These are phyloP conservation scores for Pantala flavescens DNA, from an alignment of 1,140 invertebrate genomes.

Conservation along the genomic window DNA sequence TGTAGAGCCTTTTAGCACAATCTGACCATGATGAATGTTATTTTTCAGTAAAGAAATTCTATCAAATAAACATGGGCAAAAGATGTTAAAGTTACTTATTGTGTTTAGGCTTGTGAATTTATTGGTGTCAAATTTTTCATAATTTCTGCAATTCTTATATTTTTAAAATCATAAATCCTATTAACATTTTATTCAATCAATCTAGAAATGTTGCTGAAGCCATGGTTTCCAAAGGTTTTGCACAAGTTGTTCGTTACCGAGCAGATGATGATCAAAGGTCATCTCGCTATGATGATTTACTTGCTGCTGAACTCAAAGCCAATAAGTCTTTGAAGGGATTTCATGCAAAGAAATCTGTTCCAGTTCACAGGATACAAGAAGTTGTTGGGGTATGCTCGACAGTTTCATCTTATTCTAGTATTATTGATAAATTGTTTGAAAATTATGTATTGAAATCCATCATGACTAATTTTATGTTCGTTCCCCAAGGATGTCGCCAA, in stretches of 20 bases:
- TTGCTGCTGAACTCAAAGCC: slow-evolving; percentile 88
- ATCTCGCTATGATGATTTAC: slow-evolving; percentile 83
- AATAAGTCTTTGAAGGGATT: slow-evolving; percentile 73
- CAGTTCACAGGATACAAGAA: slow-evolving; percentile 76
- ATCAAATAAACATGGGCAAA: too few relatives aligned
- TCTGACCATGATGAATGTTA: too few relatives aligned
- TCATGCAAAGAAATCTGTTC: slow-evolving; percentile 75
- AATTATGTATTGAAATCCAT: too few relatives aligned
- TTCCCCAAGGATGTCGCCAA: slow-evolving; percentile 63
- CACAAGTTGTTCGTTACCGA: slow-evolving; percentile 82
- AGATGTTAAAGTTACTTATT: too few relatives aligned
- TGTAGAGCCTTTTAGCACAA: too few relatives aligned
- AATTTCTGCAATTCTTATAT: too few relatives aligned
- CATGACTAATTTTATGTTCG: neutral
- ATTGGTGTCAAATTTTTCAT: too few relatives aligned
- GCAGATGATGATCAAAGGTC: slow-evolving; percentile 95
- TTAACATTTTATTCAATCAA: neutral
- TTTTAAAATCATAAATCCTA: too few relatives aligned
- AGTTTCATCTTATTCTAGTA: slow-evolving; percentile 15
- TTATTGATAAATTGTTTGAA: neutral
- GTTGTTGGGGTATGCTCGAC: slow-evolving; percentile 53
- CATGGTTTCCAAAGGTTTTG: slow-evolving; percentile 82
- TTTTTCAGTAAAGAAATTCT: too few relatives aligned
- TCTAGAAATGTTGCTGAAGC: slow-evolving; percentile 87
- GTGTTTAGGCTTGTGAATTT: too few relatives aligned